Conservation (phyloP, 53 echinoderm and acorn worm genomes). For the Paracentrotus lividus region DNA sequence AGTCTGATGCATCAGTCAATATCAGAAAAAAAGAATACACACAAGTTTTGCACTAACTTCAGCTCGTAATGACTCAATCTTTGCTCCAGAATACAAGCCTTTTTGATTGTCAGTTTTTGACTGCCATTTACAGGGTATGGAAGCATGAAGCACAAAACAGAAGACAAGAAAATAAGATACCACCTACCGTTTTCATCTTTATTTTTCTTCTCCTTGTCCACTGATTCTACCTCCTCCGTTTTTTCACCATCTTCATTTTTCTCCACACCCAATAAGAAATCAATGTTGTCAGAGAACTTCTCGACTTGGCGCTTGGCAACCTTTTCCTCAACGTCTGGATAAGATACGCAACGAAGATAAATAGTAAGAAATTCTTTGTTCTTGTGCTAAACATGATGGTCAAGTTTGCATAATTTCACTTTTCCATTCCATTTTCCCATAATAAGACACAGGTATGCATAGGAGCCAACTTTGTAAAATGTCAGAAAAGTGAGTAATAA, state of each 20-base stretch:
- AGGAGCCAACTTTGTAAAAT: too few relatives aligned
- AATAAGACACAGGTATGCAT: too few relatives aligned
- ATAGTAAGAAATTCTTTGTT: too few relatives aligned
- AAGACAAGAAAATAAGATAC: not conserved
- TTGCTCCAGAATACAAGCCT: too few relatives aligned
- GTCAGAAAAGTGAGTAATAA: too few relatives aligned
- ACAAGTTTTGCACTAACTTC: too few relatives aligned
- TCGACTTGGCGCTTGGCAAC: conserved; percentile 54
- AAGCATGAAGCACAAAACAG: not conserved
- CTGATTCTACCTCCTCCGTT: not conserved
- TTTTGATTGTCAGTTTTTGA: not conserved
- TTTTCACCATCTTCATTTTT: conserved; percentile 9
- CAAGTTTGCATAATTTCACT: too few relatives aligned
- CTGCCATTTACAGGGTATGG: not conserved
- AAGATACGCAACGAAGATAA: not conserved
- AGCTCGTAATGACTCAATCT: too few relatives aligned
- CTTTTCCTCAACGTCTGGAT: conserved; percentile 56
- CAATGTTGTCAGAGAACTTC: conserved; percentile 57
- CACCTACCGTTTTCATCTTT: conserved; percentile 35
- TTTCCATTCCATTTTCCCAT: too few relatives aligned
- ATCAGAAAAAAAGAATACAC: too few relatives aligned
- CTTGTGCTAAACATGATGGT: too few relatives aligned
- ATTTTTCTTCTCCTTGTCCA: not conserved
- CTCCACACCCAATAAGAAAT: conserved; percentile 8
- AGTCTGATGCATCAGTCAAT: too few relatives aligned